Evolutionary conservation across 2,113 vertebrate species (phyloP).

Genomic region (Pollachius pollachius): DNA sequence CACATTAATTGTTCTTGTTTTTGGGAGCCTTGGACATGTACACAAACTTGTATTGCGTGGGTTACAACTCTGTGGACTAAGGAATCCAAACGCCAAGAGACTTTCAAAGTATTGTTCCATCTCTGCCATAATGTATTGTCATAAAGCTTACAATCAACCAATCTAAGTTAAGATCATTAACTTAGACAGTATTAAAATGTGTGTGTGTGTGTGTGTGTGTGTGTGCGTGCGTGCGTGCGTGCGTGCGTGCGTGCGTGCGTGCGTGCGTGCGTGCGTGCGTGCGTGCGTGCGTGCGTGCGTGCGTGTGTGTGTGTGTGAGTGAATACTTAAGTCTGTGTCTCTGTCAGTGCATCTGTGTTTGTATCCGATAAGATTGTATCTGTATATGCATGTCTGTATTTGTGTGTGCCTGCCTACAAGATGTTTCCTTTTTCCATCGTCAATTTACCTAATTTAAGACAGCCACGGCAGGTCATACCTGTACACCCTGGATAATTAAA

Average conservation of each 20-base stretch:
- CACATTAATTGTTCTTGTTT: no score
- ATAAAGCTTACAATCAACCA: no score
- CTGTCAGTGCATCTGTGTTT: neutral
- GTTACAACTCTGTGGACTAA: no score
- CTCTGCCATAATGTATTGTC: no score
- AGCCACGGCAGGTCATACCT: conserved; percentile 24
- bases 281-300: neutral
- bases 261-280: neutral
- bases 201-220: neutral
- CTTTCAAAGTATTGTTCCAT: no score
- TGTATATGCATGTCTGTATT: neutral
- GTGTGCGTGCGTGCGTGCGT: neutral
- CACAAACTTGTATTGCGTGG: no score
- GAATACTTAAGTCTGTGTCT: neutral
- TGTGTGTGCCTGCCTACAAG: neutral
- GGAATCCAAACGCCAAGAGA: no score
- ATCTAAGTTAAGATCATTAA: neutral
- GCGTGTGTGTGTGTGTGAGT: neutral
- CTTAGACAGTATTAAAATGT: neutral
- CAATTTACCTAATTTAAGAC: conserved; percentile 1
- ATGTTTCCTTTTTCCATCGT: conserved; percentile 1
- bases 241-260: neutral
- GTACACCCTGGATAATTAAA: conserved; percentile 41
- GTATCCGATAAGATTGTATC: no score
- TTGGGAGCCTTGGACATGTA: no score